Conservation (phyloP, 2,888 invertebrate species). For the Macaria notata region DNA sequence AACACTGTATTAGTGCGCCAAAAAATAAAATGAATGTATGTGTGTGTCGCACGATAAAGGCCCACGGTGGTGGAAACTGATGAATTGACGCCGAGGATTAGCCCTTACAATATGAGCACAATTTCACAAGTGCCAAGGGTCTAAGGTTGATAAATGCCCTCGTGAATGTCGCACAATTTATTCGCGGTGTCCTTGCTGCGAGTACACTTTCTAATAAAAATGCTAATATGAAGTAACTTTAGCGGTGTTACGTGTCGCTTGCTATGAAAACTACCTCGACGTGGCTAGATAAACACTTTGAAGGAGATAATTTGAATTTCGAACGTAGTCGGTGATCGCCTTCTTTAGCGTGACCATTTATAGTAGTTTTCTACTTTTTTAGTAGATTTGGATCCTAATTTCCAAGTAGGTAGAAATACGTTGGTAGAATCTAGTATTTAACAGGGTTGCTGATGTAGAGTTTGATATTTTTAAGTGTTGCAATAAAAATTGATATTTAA, state of each 20-base stretch:
- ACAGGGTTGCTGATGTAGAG: no score
- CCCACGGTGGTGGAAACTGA: conserved; percentile 61
- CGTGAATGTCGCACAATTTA: conserved; percentile 59
- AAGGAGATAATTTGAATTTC: conserved; percentile 36
- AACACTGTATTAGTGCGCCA: conserved; percentile 40
- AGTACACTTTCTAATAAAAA: conserved; percentile 75
- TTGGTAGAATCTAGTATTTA: no score
- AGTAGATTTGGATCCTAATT: no score
- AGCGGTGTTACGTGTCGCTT: conserved; percentile 51
- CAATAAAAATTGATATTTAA: no score
- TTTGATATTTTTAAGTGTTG: no score
- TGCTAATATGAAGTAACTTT: conserved; percentile 67
- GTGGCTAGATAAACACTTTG: conserved; percentile 43
- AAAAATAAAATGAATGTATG: conserved; percentile 60
- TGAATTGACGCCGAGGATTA: conserved; percentile 74
- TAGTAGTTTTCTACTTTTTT: no score
- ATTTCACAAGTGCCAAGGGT: conserved; percentile 71
- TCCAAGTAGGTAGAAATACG: no score
- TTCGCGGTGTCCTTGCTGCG: conserved; percentile 43
- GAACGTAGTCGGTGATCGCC: conserved; percentile 26
- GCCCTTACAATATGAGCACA: conserved; percentile 79
- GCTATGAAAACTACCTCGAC: conserved; percentile 28
- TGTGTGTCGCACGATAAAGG: conserved; percentile 62
- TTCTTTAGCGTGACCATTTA: conserved; percentile 42
- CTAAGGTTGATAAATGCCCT: conserved; percentile 66